phyloP scores from a whole-genome alignment of 37 sponge, comb jelly and placozoan genomes.

The Ianthella basta region DNA sequence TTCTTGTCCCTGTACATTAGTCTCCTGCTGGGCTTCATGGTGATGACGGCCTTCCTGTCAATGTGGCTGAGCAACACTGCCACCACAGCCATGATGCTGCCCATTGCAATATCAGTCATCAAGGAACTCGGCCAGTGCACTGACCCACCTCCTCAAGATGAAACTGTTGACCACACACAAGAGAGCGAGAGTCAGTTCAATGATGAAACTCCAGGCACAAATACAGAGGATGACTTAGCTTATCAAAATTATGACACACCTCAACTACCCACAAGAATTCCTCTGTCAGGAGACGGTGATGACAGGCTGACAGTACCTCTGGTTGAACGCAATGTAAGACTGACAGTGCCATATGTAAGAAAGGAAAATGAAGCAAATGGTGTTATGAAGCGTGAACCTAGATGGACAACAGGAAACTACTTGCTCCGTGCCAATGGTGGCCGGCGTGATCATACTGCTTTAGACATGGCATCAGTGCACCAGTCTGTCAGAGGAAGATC shows the following conservation, averaged over 20 bases:
- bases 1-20: slow-evolving; percentile 25
- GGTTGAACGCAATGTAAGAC: no score
- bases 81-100: slow-evolving; percentile 97
- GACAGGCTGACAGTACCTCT: background rate
- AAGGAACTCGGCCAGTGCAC: slow-evolving; percentile 37
- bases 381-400: background rate
- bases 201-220: no score
- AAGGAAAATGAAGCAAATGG: background rate
- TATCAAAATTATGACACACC: background rate
- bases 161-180: background rate
- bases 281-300: background rate
- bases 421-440: no score
- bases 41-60: slow-evolving; percentile 85
- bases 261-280: no score
- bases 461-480: no score
- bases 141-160: background rate
- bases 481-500: no score
- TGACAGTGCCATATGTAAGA: background rate
- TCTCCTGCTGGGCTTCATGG: slow-evolving; percentile 90
- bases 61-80: slow-evolving; percentile 99
- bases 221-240: no score
- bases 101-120: slow-evolving; percentile 87
- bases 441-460: no score
- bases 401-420: background rate
- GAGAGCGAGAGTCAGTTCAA: no score